Base-by-base conservation (phyloP, 2,888 invertebrate genomes). In the Chrysomela aeneicollis region DNA sequence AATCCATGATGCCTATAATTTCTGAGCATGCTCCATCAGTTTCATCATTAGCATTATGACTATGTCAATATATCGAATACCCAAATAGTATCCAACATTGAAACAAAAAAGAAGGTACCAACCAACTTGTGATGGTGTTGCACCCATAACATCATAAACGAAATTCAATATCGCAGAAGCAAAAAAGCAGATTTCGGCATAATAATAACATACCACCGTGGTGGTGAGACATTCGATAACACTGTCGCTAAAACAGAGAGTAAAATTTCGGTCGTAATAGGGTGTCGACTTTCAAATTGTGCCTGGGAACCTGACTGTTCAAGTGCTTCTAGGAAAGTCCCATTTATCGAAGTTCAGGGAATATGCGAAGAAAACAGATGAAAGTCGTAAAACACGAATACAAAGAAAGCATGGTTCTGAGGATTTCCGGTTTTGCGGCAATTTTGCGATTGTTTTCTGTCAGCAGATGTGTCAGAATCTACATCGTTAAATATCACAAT, bases 191-290 rank as follows among this genome's bases (percentile, higher is more conserved):
- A 55, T 55, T 19, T 22, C 37, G 37, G 55, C 42, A 57, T 57
- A 57, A 57, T 57, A 57, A 46, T 57, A 57, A 57, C 57, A 57
- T 64, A 57, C 72, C 70, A 71, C 72, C 72, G 62, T 66, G 66
- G 61, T 69, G 35, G 68, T 60, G 50, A 61, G 70, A 71, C 63
- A 69, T 62, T 52, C 59, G 72, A 72, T 71, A 69, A 70, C 70
- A 64, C 63, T 71, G 71, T 71, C 71, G 71, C 70, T 66, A 61
- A 55, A 59, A 60, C 42, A 51, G 35, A 59, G 63, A 66, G 59
- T 61, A 57, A 66, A 66, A 66, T 66, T 66, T 66, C 63, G 63
- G 59, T 54, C 65, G 49, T 54, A 46, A 53, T 50, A 30, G 37
- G 60, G 63, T 63, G 60, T 67, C 66, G 51, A 59, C 55, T 66